These are phyloP conservation scores for Echinometra lucunter DNA, from an alignment of 53 echinoderm and acorn worm genomes.

Conservation along the genomic window DNA sequence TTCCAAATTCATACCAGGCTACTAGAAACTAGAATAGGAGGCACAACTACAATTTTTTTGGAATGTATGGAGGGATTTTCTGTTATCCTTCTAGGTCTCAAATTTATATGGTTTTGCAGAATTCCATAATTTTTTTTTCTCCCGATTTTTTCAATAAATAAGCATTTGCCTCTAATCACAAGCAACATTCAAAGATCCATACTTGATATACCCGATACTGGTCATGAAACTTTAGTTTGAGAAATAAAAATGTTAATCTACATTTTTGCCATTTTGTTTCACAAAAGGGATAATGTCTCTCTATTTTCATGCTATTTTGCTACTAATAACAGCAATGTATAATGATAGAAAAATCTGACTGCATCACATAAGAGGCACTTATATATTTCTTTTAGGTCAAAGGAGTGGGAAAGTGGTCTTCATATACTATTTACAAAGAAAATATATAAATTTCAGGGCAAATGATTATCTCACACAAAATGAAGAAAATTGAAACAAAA, in stretches of 20 bases:
- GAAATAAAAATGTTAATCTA: not conserved
- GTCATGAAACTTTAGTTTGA: not conserved
- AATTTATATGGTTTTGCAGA: slow-evolving; percentile 2
- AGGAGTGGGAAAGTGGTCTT: slow-evolving; percentile 8
- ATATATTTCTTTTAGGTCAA: not conserved
- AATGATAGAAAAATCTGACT: slow-evolving; percentile 46
- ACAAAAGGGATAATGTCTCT: not conserved
- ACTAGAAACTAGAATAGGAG: not conserved
- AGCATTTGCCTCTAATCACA: not conserved
- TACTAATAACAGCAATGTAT: not conserved
- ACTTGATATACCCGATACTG: not conserved
- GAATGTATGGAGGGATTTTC: slow-evolving; percentile 53
- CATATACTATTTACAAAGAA: slow-evolving; percentile 27
- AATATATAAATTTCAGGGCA: slow-evolving; percentile 56
- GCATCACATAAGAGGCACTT: slow-evolving; percentile 55
- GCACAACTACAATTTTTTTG: slow-evolving; percentile 31
- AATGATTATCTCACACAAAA: slow-evolving; percentile 36
- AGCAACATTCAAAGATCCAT: slow-evolving; percentile 22
- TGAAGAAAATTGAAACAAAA: slow-evolving; percentile 48
- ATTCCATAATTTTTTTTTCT: slow-evolving; percentile 34
- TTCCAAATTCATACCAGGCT: not conserved
- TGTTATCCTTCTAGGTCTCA: not conserved
- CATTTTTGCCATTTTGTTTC: not conserved
- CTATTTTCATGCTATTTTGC: not conserved
- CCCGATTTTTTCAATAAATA: slow-evolving; percentile 53